Evolutionary conservation across 1,140 invertebrate genomes (phyloP).

Genomic region (Drosophila erecta): DNA sequence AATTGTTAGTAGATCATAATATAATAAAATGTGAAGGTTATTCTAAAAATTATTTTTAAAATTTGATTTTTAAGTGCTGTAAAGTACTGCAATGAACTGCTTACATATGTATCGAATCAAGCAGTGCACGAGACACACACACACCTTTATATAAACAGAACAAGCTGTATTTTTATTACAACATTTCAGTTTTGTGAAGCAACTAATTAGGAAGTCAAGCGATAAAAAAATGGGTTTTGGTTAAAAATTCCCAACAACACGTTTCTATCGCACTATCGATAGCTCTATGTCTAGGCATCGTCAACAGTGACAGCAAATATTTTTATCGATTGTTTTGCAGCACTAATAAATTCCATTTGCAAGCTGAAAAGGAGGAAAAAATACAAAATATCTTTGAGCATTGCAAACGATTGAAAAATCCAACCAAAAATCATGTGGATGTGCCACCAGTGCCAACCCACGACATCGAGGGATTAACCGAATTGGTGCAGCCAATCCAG

Average conservation of each 20-base stretch:
- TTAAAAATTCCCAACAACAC: not conserved
- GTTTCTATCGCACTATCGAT: conserved; percentile 13
- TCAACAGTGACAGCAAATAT: not conserved
- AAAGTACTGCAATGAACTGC: not conserved
- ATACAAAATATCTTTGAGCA: conserved; percentile 29
- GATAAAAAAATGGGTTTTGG: not conserved
- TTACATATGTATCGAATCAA: not conserved
- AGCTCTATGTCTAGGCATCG: not conserved
- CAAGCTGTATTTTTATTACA: no score
- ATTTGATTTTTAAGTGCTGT: not conserved
- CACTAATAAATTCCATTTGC: conserved; percentile 19
- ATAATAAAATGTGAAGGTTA: no score
- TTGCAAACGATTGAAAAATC: conserved; percentile 12
- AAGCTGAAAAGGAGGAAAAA: conserved; percentile 26
- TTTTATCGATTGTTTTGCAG: not conserved
- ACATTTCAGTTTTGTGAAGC: no score
- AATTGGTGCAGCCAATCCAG: not conserved
- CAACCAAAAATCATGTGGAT: conserved; percentile 17
- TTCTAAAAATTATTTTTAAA: no score
- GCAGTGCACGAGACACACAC: not conserved
- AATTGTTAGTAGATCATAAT: no score
- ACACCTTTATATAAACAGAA: no score
- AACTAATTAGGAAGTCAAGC: no score
- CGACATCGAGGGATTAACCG: conserved; percentile 2
- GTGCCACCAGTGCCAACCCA: conserved; percentile 1